Evolutionary conservation across 1,140 invertebrate genomes (phyloP), one percentile per base, ranked within the genome.

Genomic region (Eriocheir sinensis): DNA sequence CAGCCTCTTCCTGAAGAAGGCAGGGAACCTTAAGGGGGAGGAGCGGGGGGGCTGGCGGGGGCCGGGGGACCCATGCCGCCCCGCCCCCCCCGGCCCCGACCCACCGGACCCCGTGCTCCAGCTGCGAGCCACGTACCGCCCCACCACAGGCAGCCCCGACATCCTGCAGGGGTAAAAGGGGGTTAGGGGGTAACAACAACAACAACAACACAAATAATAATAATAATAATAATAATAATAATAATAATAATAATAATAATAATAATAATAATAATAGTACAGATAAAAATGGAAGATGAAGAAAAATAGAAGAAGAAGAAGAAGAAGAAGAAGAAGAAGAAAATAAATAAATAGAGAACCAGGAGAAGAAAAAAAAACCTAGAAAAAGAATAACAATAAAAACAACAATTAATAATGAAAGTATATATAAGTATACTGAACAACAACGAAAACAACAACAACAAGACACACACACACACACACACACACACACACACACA

Each of bases 1-100:
- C 30, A 94, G 91, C 81, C 91, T 90, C 48, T 89, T 94, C 93
- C 93, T 94, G 93, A 94, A 94, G 93, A 94, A 94, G 48, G 93
- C 93, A 15, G 93, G 93, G 0, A 94, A 34, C 32, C 53, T 91
- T 80, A 89, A 94, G 60, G 93, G 81, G 72, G 60, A 72, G 27
- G n/a, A 17, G 81, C 30, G 17, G 27, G 9, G 60, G 8, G 48
- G 86, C 44, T 34, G 93, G 41, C 53, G 89, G 85, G 89, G 89
- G 60, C 89, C 44, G 38, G 93, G 48, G 34, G 89, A 90, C 30
- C 40, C 44, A n/a, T 86, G 92, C 34, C 40, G 92, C 53, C 89
- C 53, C 21, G 89, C 85, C 3, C 41, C 21, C 91, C 60, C 79
- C 48, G 85, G 53, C 36, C 44, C 32, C 21, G 93, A 90, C 15